Base-by-base conservation (phyloP, 2,113 vertebrate genomes). In the Cavia aperea region DNA sequence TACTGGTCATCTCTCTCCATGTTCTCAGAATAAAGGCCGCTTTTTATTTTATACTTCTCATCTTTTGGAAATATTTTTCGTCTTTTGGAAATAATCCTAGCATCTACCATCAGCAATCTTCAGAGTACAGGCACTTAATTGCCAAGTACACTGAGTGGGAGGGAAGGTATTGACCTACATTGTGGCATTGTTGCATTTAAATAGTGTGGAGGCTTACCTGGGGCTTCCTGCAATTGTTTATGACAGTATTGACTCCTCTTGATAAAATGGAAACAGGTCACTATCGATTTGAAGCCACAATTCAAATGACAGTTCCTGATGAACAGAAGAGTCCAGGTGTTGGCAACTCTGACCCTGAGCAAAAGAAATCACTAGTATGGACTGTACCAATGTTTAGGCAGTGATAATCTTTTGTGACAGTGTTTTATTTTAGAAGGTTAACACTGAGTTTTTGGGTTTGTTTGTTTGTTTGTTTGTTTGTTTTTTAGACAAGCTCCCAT, bases 141-240 rank as follows among this genome's bases (percentile, higher is more conserved):
- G 79, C 66, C 75, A 63, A 87, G 73, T 58, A 56, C 24, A 26
- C 68, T 18, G 26, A 43, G 33, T 15, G 43, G 39, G 4, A 79
- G n/a, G n/a, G 86, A 86, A 91, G 86, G n/a, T 12, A 31, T 54
- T 94, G 91, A 95, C 82, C 81, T 95, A 82, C 56, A 86, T 88
- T 18, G 29, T 49, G 16, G 33, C 9, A 16, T 82, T 84, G 51
- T 92, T 68, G n/a, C 36, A 92, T 60, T 85, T 77, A 85, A 89
- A 77, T 13, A 23, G 39, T 7, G 11, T 78, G 87, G 81, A 78
- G 24, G 60, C 79, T 87, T 81, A 56, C 60, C 77, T 43, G 51
- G 83, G 26, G 31, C 72, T 72, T 31, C 70, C 54, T 43, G 21
- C 62, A 54, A 87, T 36, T 78, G n/a, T 83, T 85, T 54, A 72